phyloP scores from a whole-genome alignment of 1,140 invertebrate species.

The Rhopalosiphum maidis region DNA sequence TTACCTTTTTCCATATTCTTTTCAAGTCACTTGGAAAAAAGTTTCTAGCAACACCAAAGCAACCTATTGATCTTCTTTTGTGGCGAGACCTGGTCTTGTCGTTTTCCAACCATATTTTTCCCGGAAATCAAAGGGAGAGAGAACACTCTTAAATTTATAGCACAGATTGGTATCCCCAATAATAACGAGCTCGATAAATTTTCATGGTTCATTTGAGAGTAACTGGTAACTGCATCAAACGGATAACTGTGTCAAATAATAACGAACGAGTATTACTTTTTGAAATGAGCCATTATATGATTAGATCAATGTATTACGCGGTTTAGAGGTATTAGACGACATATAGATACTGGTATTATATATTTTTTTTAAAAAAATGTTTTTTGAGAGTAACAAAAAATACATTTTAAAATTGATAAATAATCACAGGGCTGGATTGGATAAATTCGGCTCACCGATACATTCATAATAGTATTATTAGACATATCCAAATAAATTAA shows the following conservation, averaged over 20 bases:
- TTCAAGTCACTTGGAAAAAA: not conserved
- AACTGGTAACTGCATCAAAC: conserved; percentile 16
- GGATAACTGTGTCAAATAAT: conserved; percentile 16
- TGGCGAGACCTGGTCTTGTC: not conserved
- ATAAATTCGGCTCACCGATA: too few relatives aligned
- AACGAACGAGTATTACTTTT: conserved; percentile 3
- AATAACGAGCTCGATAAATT: conserved; percentile 38
- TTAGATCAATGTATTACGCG: not conserved
- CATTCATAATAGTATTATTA: not conserved
- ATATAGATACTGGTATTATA: not conserved
- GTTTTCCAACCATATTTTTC: not conserved
- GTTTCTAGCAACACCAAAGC: not conserved
- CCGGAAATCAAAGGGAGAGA: conserved; percentile 3
- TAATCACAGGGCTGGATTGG: not conserved
- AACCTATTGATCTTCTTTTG: conserved; percentile 12
- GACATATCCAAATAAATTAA: not conserved
- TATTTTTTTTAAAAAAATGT: too few relatives aligned
- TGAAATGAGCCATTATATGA: conserved; percentile 1
- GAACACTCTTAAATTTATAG: conserved; percentile 21
- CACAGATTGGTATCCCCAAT: conserved; percentile 12
- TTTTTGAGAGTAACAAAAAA: not conserved
- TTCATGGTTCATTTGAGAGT: conserved; percentile 10
- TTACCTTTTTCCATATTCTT: not conserved
- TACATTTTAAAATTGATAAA: not conserved
- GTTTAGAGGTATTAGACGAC: not conserved